These are phyloP conservation scores for Gasterosteus nipponicus DNA, from an alignment of 2,113 vertebrate genomes.

Conservation along the genomic window DNA sequence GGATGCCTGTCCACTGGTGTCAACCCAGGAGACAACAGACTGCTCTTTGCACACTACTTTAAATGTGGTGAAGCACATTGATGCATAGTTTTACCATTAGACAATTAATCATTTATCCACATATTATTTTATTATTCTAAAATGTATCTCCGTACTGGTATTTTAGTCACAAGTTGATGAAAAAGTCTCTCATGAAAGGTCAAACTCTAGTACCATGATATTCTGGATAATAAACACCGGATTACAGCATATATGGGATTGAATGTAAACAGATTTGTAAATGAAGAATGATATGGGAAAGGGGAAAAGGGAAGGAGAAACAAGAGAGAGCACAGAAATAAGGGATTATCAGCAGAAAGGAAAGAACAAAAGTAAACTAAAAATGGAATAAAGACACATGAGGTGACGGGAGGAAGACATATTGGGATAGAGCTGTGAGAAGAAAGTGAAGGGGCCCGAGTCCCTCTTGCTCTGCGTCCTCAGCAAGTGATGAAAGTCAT, in stretches of 20 bases:
- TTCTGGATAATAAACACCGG: constrained; percentile 20
- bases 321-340: background rate
- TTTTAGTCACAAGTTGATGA: background rate
- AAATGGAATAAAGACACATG: background rate
- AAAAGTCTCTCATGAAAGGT: constrained; percentile 22
- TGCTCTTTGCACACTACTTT: background rate
- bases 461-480: constrained; percentile 17
- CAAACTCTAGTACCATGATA: constrained; percentile 1
- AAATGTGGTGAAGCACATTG: background rate
- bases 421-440: background rate
- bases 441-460: constrained; percentile 5
- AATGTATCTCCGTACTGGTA: background rate
- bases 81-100: background rate
- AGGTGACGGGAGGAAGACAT: background rate
- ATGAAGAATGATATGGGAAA: constrained; percentile 10
- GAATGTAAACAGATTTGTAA: constrained; percentile 35
- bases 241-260: constrained; percentile 34
- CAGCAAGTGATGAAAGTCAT: constrained; percentile 59
- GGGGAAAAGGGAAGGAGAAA: background rate
- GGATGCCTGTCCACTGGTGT: background rate
- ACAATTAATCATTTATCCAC: background rate
- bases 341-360: background rate
- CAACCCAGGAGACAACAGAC: background rate
- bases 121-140: background rate
- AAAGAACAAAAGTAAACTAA: background rate